A percentile compares a stretch with the other conserved stretches of the same genome.
These are phyloP conservation scores for Chrysopa pallens DNA, from an alignment of 1,140 invertebrate species.

Conservation along the genomic window DNA sequence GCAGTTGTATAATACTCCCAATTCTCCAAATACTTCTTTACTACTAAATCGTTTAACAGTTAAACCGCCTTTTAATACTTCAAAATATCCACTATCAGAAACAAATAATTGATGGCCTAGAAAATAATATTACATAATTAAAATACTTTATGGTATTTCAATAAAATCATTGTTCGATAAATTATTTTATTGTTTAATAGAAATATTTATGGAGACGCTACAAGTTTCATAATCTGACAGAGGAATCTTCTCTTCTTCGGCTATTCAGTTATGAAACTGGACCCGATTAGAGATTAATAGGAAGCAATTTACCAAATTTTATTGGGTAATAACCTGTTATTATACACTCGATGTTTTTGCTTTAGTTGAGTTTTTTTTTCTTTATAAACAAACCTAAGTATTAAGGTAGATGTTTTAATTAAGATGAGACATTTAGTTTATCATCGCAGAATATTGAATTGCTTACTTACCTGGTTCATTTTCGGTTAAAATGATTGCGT, in stretches of 20 bases:
- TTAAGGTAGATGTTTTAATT: background rate
- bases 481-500: background rate
- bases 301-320: no score
- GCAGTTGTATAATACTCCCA: constrained; percentile 82
- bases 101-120: constrained; percentile 63
- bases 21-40: constrained; percentile 76
- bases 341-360: background rate
- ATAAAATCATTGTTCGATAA: no score
- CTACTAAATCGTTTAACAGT: constrained; percentile 61
- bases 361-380: background rate
- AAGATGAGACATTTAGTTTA: no score
- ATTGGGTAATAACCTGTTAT: background rate
- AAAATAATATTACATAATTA: no score
- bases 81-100: constrained; percentile 64
- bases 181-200: no score
- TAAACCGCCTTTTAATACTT: constrained; percentile 64
- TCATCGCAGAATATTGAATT: no score
- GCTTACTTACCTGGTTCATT: background rate
- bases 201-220: no score
- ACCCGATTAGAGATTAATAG: no score
- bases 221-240: no score
- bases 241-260: no score
- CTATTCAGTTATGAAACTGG: no score
- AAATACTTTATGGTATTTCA: no score
- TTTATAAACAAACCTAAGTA: background rate